Evolutionary conservation across 2,888 invertebrate genomes (phyloP), one percentile per base, ranked within the genome.

Genomic region (Torymus texanus): DNA sequence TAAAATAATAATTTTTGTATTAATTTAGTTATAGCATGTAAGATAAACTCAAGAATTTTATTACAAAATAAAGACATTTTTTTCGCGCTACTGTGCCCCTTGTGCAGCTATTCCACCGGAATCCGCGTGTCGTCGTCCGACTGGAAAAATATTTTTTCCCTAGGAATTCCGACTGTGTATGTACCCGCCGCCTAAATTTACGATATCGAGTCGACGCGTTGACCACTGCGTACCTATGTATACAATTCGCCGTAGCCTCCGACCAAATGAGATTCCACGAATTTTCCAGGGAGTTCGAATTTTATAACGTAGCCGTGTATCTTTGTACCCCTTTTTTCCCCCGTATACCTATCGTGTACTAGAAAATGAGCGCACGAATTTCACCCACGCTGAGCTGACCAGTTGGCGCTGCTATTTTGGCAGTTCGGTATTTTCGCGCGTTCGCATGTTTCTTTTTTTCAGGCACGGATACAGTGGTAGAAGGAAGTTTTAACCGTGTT

Each of bases 161-260:
- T 14, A 53, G 51, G 53, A 72, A 72, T 72, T 61, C 24, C 63
- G 29, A 16, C 65, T 24, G 21, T 50, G 13, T 51, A 41, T 16
- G 16, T 41, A 41, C 50, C n/a, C 66, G 29, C 55, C 67, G 18
- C n/a, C 50, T 11, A 70, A 76, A 76, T 76, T 76, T 76, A 76
- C 76, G 70, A 76, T 75, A 75, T 75, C 51, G 75, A 75, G 74
- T 74, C 50, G 66, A 50, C 41, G 41, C 41, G 63, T 41, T 41
- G 65, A 12, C 50, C 53, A 29, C 51, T 62, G 53, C 18, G 18
- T 72, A 21, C n/a, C n/a, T 21, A 55, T 56, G 58, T 21, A 24
- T 67, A 50, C 61, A 58, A 55, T 66, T 41, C 8, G 41, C 41
- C 41, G 65, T 16, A 73, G 24, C 74, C 41, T 41, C 41, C 10